phyloP scores from a whole-genome alignment of 1,140 invertebrate species.

The Leptinotarsa lineolata region DNA sequence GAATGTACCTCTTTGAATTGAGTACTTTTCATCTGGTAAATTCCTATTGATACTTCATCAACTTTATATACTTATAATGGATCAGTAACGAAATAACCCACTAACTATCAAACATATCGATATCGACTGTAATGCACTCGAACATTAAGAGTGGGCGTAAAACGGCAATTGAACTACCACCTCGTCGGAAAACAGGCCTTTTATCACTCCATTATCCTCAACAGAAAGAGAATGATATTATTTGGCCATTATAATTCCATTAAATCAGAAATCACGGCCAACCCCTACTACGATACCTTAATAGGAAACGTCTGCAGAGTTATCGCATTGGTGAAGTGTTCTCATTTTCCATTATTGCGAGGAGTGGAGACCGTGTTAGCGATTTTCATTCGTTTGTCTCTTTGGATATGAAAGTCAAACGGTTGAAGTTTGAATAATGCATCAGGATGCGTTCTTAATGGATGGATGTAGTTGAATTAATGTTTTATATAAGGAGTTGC shows the following conservation, averaged over 20 bases:
- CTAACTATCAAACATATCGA: neutral
- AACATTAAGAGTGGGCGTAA: constrained; percentile 1
- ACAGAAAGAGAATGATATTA: constrained; percentile 26
- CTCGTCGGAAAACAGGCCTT: constrained; percentile 13
- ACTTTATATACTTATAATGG: too few species aligned
- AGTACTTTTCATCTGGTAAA: too few species aligned
- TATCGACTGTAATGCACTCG: neutral
- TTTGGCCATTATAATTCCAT: constrained; percentile 27
- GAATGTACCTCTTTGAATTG: too few species aligned
- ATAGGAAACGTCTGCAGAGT: constrained; percentile 23
- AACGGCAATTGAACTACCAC: neutral
- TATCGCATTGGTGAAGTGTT: constrained; percentile 19
- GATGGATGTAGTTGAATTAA: neutral
- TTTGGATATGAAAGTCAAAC: constrained; percentile 33
- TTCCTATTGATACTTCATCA: too few species aligned
- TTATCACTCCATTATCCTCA: constrained; percentile 24
- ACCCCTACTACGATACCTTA: constrained; percentile 14
- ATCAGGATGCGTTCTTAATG: constrained; percentile 16
- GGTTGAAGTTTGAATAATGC: constrained; percentile 36
- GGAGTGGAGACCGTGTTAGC: constrained; percentile 30
- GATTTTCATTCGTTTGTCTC: constrained; percentile 27
- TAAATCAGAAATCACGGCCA: constrained; percentile 23
- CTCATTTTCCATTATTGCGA: constrained; percentile 5
- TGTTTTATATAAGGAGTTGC: neutral
- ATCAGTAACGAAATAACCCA: neutral